Conservation (phyloP, 2,797 vertebrate species). For the Silurus aristotelis region DNA sequence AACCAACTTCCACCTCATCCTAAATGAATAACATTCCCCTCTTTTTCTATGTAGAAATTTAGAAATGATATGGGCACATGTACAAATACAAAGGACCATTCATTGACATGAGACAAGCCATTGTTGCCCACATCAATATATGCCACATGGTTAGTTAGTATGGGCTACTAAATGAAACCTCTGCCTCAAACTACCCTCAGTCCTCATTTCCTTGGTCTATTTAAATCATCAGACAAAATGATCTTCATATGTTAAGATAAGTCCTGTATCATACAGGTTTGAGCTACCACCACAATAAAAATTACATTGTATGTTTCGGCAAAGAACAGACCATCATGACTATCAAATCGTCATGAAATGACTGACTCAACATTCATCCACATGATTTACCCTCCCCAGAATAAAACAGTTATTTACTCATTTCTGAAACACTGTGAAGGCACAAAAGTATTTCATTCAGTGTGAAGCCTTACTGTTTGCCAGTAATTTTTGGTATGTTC, state of each 20-base stretch:
- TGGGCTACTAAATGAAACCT: too few species aligned
- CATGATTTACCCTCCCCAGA: too few species aligned
- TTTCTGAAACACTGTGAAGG: too few species aligned
- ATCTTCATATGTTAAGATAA: neutral
- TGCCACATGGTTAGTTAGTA: neutral
- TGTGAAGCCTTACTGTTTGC: too few species aligned
- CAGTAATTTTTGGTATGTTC: too few species aligned
- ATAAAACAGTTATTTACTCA: too few species aligned
- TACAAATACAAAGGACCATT: neutral
- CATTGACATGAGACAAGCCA: too few species aligned
- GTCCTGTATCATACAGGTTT: neutral
- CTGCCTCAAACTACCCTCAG: neutral
- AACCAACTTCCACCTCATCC: neutral
- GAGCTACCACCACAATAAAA: neutral
- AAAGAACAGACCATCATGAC: neutral
- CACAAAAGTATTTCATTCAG: too few species aligned
- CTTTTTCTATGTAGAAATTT: neutral
- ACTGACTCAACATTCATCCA: too few species aligned
- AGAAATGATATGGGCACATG: neutral
- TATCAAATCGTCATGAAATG: too few species aligned
- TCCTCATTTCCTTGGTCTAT: neutral
- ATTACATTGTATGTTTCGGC: neutral
- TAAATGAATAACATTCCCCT: neutral
- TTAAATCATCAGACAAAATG: neutral
- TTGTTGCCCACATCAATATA: neutral